phyloP scores from a whole-genome alignment of 2,888 invertebrate species.

The Sarcophaga rosellei region DNA sequence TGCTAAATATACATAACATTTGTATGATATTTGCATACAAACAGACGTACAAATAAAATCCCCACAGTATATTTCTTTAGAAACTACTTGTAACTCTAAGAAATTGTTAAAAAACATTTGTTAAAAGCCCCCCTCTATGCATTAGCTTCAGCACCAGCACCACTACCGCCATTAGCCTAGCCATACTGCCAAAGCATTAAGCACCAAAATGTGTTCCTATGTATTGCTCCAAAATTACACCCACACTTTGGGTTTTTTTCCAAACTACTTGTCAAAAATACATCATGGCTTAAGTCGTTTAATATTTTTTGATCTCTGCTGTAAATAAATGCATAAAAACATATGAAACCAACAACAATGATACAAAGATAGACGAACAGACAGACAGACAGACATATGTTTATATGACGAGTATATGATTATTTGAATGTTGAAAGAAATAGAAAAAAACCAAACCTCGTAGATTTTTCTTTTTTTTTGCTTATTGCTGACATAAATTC shows the following conservation, averaged over 20 bases:
- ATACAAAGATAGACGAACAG: background rate
- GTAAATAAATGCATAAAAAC: constrained; percentile 10
- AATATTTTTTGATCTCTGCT: constrained; percentile 49
- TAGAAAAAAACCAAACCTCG: background rate
- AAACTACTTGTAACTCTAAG: constrained; percentile 30
- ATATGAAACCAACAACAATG: background rate
- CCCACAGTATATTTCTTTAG: constrained; percentile 5
- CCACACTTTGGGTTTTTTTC: constrained; percentile 53
- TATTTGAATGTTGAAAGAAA: constrained; percentile 40
- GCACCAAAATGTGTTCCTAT: constrained; percentile 4
- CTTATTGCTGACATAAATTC: constrained; percentile 69
- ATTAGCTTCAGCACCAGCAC: background rate
- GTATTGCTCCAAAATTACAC: constrained; percentile 66
- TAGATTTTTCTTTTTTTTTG: constrained; percentile 50
- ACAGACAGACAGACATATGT: constrained; percentile 36
- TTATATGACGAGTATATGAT: constrained; percentile 56
- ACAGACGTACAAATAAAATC: background rate
- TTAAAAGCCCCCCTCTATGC: background rate
- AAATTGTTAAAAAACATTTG: constrained; percentile 19
- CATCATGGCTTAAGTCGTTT: constrained; percentile 61
- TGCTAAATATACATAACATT: constrained; percentile 63
- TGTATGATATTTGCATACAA: constrained; percentile 34
- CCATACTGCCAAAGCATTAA: background rate
- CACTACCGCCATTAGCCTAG: background rate
- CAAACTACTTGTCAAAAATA: constrained; percentile 67